phyloP scores from a whole-genome alignment of 2,797 vertebrate genomes.

The Gallirallus australis region DNA sequence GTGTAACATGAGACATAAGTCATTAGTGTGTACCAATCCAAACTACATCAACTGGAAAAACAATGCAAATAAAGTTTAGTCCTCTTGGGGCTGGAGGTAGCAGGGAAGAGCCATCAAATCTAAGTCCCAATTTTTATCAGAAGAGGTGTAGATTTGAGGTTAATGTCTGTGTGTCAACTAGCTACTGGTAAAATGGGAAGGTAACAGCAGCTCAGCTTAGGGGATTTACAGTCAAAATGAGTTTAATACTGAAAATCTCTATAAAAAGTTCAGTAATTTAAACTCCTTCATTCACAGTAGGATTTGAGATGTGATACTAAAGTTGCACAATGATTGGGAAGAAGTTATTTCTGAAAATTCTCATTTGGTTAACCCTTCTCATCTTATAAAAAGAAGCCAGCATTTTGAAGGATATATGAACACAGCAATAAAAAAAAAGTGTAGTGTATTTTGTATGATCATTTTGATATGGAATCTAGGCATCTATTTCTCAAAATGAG shows the following conservation, averaged over 20 bases:
- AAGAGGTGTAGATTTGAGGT: not conserved
- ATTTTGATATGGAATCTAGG: not conserved
- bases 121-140: not conserved
- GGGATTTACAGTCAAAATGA: not conserved
- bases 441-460: not conserved
- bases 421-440: not conserved
- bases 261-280: not conserved
- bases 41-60: not conserved
- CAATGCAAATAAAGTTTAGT: not conserved
- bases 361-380: not conserved
- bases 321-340: not conserved
- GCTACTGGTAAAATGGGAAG: not conserved
- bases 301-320: not conserved
- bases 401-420: not conserved
- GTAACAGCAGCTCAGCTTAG: not conserved
- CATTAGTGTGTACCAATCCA: not conserved
- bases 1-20: not conserved
- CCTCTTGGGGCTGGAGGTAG: not conserved
- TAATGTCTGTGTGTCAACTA: not conserved
- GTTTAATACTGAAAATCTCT: not conserved
- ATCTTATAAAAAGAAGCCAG: not conserved
- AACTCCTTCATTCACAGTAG: not conserved
- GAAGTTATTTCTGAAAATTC: not conserved
- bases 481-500: not conserved
- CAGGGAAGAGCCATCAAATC: not conserved